Evolutionary conservation across 2,113 vertebrate genomes (phyloP).

Genomic region (Ciconia boyciana): DNA sequence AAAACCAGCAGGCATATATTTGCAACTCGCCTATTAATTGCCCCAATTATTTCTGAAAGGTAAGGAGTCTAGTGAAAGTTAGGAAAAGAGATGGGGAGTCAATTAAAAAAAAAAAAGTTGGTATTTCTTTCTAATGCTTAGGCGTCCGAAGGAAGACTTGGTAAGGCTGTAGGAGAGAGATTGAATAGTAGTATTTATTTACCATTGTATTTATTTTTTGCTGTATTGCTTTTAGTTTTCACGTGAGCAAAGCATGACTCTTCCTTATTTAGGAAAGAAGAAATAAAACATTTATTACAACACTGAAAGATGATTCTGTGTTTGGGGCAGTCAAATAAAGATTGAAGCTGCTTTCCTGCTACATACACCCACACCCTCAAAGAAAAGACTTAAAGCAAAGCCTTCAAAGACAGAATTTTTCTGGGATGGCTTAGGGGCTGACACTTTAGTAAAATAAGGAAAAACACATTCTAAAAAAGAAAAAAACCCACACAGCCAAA

Average conservation of each 20-base stretch:
- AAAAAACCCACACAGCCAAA: rapidly evolving
- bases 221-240: neutral
- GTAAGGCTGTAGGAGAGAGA: neutral
- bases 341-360: neutral
- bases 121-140: neutral
- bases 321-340: neutral
- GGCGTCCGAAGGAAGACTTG: neutral
- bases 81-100: neutral
- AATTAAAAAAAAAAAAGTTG: neutral
- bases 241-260: neutral
- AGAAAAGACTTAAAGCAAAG: neutral
- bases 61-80: neutral
- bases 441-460: neutral
- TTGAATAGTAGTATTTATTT: neutral
- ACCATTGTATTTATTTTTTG: neutral
- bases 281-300: neutral
- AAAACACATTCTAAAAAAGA: neutral
- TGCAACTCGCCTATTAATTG: neutral
- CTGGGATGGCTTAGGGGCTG: too few species aligned
- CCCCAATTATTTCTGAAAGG: neutral
- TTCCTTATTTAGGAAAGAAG: neutral
- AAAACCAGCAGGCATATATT: neutral
- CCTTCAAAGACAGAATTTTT: neutral
- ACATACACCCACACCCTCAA: neutral
- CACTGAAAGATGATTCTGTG: neutral